phyloP scores from a whole-genome alignment of 2,113 vertebrate species.

The Cyanocitta stelleri region DNA sequence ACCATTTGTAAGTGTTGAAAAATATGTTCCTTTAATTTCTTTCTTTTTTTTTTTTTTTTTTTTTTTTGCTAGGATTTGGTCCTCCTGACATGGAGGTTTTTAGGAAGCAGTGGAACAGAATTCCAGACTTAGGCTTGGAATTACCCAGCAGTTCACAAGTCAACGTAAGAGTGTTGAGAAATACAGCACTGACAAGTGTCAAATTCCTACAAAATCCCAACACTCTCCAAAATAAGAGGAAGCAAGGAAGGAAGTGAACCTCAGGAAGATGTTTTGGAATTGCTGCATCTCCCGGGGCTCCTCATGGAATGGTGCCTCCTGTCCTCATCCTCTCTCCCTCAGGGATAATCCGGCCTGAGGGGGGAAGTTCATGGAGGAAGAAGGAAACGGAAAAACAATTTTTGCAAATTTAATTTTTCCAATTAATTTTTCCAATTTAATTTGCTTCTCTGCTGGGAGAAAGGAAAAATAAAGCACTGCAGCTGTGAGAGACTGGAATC shows the following conservation, averaged over 20 bases:
- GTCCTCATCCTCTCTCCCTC: neutral
- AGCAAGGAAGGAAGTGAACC: neutral
- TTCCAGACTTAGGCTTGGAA: neutral
- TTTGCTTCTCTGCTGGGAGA: neutral
- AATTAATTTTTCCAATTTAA: neutral
- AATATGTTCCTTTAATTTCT: neutral
- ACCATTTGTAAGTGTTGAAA: neutral
- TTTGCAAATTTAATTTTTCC: neutral
- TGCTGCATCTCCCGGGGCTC: neutral
- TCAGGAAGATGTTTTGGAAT: neutral
- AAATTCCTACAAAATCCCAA: neutral
- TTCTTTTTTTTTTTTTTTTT: too few relatives aligned
- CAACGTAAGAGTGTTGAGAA: neutral
- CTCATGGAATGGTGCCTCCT: neutral
- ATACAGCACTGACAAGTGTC: neutral
- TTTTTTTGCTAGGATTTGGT: neutral
- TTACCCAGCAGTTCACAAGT: neutral
- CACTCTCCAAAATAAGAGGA: neutral
- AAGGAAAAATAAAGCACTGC: neutral
- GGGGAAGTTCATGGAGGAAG: neutral
- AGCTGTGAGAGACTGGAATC: neutral
- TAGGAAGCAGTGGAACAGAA: neutral
- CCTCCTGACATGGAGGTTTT: neutral
- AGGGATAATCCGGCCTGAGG: neutral
- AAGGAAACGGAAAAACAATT: neutral